phyloP scores from a whole-genome alignment of 2,888 invertebrate species.

The Byasa hedistus region DNA sequence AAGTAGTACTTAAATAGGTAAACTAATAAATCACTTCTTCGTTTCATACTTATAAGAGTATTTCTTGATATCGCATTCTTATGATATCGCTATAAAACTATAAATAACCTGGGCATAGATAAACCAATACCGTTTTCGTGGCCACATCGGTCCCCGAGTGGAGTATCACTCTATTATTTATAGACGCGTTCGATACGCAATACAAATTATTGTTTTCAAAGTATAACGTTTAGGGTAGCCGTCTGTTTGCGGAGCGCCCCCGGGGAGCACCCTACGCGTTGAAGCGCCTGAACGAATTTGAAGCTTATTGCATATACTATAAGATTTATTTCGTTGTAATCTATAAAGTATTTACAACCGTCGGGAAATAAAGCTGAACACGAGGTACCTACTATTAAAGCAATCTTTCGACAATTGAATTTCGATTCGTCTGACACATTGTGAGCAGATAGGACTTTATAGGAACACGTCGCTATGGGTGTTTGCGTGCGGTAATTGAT shows the following conservation, averaged over 20 bases:
- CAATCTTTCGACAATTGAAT: constrained; percentile 79
- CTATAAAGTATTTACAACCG: constrained; percentile 53
- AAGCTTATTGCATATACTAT: constrained; percentile 51
- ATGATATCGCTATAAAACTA: constrained; percentile 31
- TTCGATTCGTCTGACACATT: constrained; percentile 64
- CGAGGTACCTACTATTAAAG: constrained; percentile 71
- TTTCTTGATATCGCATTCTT: too few species aligned
- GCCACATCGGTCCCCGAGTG: constrained; percentile 49
- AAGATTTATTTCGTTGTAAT: constrained; percentile 53
- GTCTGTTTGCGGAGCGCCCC: constrained; percentile 77
- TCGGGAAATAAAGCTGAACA: constrained; percentile 52
- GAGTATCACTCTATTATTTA: constrained; percentile 80
- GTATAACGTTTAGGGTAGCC: constrained; percentile 79
- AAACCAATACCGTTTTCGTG: constrained; percentile 46
- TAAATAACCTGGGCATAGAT: constrained; percentile 45
- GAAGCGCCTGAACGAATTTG: constrained; percentile 49
- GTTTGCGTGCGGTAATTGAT: constrained; percentile 80
- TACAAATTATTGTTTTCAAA: constrained; percentile 81
- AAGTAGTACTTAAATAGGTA: too few species aligned
- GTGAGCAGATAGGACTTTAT: constrained; percentile 69
- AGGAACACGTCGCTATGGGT: constrained; percentile 56
- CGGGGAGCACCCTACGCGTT: constrained; percentile 53
- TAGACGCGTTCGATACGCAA: constrained; percentile 79
- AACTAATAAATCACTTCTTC: too few species aligned
- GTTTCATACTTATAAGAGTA: too few species aligned